Evolutionary conservation across 2,797 vertebrate genomes (phyloP), one percentile per base, ranked within the genome.

Genomic region (Macroramphosus scolopax): DNA sequence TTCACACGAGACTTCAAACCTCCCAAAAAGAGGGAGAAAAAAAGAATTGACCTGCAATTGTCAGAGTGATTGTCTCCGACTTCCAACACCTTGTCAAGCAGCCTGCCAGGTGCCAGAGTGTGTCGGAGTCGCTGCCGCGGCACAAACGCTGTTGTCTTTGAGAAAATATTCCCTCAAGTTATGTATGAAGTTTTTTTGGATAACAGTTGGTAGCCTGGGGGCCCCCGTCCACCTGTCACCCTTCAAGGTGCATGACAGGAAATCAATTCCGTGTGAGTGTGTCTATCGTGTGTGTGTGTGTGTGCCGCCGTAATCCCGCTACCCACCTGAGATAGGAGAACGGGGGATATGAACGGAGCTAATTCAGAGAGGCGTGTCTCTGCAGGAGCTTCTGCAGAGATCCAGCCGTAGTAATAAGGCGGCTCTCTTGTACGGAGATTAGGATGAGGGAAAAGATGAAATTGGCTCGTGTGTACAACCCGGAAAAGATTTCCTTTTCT

Each of bases 251-350:
- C 22, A 20, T 18, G 63, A 48, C 33, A 57, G 51, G 9, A 72
- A 59, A 69, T 69, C 78, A 36, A 71, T 59, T 24, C 6, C 1
- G 17, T 56, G 45, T 52, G 31, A 50, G n/a, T 34, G 14, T 40
- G 11, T 33, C 32, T 41, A 20, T 37, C 17, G 15, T 12, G n/a
- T 30, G 12, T 29, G 15, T 29, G 10, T 8, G 13, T 25, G 17
- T 31, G 26, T 44, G 24, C 15, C 45, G 47, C 38, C 29, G 35
- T 22, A 57, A 66, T 60, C 36, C 43, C 8, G 11, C 52, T 9
- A 8, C 35, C 26, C 31, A 44, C 40, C 17, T 8, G 57, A 48
- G 43, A 65, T 20, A 12, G 14, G n/a, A n/a, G n/a, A n/a, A n/a
- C n/a, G n/a, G n/a, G n/a, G n/a, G n/a, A n/a, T n/a, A n/a, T n/a